Percentiles rank a stretch among this genome's conserved stretches.
phyloP scores from a whole-genome alignment of 2,797 vertebrate species.

The Austrolebias charrua region DNA sequence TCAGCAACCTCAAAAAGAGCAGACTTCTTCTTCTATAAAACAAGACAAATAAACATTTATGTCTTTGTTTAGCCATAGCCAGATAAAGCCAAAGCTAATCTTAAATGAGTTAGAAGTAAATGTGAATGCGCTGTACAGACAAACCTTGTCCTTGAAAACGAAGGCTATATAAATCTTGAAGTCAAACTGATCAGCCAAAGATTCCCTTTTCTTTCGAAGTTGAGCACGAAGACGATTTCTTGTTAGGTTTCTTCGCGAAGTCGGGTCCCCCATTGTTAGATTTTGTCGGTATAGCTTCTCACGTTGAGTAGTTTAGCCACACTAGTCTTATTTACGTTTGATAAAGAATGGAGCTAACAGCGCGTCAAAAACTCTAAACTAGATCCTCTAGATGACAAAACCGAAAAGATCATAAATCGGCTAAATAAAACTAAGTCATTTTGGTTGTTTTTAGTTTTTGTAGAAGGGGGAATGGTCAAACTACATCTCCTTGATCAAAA shows the following conservation, averaged over 20 bases:
- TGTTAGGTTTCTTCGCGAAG: slow-evolving; percentile 99
- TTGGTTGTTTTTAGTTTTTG: slow-evolving; percentile 64
- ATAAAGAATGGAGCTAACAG: slow-evolving; percentile 68
- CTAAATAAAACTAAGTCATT: slow-evolving; percentile 80
- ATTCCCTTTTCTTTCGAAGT: slow-evolving; percentile 99
- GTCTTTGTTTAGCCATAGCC: no score
- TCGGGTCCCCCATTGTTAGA: slow-evolving; percentile 98
- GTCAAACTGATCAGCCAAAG: slow-evolving; percentile 99
- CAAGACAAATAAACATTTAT: neutral
- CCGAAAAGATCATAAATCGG: slow-evolving; percentile 68
- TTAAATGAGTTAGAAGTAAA: neutral
- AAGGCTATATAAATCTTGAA: slow-evolving; percentile 99
- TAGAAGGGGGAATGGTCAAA: slow-evolving; percentile 66
- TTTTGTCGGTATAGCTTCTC: slow-evolving; percentile 72
- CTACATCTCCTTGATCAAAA: slow-evolving; percentile 72
- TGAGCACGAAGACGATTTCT: slow-evolving; percentile 99
- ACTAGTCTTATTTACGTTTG: slow-evolving; percentile 44
- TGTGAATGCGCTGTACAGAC: neutral
- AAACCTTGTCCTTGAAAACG: slow-evolving; percentile 99
- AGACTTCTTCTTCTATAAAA: slow-evolving; percentile 94
- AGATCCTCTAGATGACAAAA: slow-evolving; percentile 79
- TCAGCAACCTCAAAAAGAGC: slow-evolving; percentile 99
- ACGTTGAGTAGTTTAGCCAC: slow-evolving; percentile 61
- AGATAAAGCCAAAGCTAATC: neutral
- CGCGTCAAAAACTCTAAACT: slow-evolving; percentile 87